Percentiles rank a stretch among this genome's conserved stretches.
Conservation (phyloP, 2,888 invertebrate species). For the Rhopalosiphum nymphaeae region DNA sequence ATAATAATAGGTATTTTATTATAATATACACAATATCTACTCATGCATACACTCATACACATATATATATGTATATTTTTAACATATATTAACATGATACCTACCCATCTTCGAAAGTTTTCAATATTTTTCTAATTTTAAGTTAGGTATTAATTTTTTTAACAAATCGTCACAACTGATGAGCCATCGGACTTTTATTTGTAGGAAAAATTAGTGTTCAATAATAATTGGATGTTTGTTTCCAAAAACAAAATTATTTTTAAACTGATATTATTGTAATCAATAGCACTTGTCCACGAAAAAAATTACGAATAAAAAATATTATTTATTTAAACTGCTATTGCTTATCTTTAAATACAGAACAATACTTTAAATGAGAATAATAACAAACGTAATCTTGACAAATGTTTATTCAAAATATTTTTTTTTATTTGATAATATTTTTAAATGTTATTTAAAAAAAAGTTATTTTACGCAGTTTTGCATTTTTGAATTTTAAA, state of each 20-base stretch:
- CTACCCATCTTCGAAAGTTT: too few species aligned
- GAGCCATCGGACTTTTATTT: background rate
- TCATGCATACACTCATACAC: background rate
- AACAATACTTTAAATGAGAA: background rate
- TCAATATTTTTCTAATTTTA: too few species aligned
- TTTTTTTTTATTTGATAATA: background rate
- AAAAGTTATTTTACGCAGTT: background rate
- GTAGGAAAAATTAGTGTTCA: background rate
- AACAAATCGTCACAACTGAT: too few species aligned
- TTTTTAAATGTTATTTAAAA: background rate
- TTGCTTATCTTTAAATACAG: background rate
- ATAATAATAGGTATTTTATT: background rate
- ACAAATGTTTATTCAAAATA: background rate
- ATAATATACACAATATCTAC: background rate
- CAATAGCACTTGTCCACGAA: background rate
- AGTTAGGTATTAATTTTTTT: too few species aligned
- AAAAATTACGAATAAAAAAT: background rate
- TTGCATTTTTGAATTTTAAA: background rate
- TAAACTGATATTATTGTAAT: background rate
- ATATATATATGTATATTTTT: background rate
- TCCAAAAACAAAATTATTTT: background rate
- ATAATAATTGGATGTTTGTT: background rate
- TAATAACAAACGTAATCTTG: background rate
- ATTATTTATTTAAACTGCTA: background rate
- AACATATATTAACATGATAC: background rate